Percentiles rank a stretch among this genome's conserved stretches.
Conservation (phyloP, 2,888 invertebrate species). For the Agrotis segetum region DNA sequence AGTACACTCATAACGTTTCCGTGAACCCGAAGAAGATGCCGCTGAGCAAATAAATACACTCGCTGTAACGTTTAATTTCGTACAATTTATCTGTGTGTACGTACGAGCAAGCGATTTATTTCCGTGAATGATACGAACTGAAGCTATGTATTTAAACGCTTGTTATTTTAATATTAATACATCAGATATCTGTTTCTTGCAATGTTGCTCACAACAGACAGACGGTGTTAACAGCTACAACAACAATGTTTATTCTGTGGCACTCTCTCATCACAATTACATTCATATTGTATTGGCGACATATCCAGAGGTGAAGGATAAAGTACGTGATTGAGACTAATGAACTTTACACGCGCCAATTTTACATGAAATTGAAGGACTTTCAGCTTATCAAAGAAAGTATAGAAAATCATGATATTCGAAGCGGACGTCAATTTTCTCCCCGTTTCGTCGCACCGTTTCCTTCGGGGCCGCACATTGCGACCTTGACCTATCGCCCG, state of each 20-base stretch:
- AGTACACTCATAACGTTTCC: constrained; percentile 20
- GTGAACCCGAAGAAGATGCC: constrained; percentile 16
- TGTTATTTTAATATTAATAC: constrained; percentile 23
- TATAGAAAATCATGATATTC: not conserved
- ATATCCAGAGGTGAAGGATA: not conserved
- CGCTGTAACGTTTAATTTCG: constrained; percentile 29
- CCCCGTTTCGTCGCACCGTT: not conserved
- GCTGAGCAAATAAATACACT: constrained; percentile 32
- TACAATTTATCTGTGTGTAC: not conserved
- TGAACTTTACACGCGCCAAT: not conserved
- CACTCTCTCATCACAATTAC: constrained; percentile 4
- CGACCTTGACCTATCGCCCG: constrained; percentile 54
- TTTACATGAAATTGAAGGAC: not conserved
- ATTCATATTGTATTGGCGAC: not conserved
- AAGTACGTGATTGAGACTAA: not conserved
- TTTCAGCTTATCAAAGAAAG: not conserved
- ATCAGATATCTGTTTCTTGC: constrained; percentile 26
- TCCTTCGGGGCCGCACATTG: constrained; percentile 20
- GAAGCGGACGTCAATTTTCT: not conserved
- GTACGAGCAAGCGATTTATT: constrained; percentile 33
- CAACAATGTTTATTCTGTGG: constrained; percentile 10
- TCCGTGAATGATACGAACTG: constrained; percentile 32
- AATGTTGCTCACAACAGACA: constrained; percentile 6
- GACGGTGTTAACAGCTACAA: constrained; percentile 3
- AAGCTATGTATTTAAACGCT: constrained; percentile 22